phyloP scores from a whole-genome alignment of 2,113 vertebrate species.

The Hemibates koningsi region DNA sequence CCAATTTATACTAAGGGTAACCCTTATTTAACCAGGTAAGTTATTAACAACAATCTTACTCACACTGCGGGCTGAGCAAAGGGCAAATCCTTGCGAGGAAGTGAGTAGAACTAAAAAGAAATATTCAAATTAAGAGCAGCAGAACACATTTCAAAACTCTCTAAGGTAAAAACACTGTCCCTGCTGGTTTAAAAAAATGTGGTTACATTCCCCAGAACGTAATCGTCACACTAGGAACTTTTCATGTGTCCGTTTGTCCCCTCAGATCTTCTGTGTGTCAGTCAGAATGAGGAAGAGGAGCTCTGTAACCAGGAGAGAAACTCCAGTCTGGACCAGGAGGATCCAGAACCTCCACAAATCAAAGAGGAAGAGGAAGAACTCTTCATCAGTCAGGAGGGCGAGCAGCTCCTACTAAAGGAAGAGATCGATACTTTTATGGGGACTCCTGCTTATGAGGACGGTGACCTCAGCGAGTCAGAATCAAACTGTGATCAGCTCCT shows the following conservation, averaged over 20 bases:
- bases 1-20: background rate
- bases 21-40: background rate
- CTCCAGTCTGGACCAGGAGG: background rate
- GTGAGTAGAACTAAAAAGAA: background rate
- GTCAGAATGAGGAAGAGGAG: background rate
- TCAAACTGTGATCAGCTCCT: background rate
- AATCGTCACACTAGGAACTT: background rate
- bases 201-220: background rate
- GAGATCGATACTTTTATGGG: background rate
- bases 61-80: background rate
- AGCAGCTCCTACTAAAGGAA: background rate
- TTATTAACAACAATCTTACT: background rate
- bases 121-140: background rate
- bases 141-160: background rate
- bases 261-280: background rate
- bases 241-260: background rate
- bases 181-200: background rate
- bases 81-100: background rate
- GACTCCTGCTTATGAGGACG: background rate
- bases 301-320: background rate
- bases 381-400: background rate
- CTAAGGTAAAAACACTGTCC: rapidly evolving
- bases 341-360: background rate
- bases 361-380: background rate
- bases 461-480: background rate